These are phyloP conservation scores for Cassiopea xamachana DNA, from an alignment of 30 jellyfish, hydroid and myxozoan species.

Conservation along the genomic window DNA sequence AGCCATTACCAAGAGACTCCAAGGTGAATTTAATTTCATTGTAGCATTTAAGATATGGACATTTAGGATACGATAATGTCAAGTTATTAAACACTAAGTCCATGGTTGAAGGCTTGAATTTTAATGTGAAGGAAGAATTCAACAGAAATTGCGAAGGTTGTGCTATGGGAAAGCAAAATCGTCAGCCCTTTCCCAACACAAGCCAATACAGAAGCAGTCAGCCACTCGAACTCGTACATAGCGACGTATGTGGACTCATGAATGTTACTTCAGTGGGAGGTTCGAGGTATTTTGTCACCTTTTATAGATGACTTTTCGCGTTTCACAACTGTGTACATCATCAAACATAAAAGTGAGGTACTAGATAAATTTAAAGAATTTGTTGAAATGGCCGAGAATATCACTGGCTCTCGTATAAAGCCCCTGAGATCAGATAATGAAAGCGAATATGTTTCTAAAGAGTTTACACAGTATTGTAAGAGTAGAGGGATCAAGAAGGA, in stretches of 20 bases:
- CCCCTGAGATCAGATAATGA: conserved; percentile 45
- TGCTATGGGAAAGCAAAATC: conserved; percentile 51
- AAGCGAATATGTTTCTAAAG: conserved; percentile 40
- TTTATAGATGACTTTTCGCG: conserved; percentile 42
- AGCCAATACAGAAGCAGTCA: neutral
- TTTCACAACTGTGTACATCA: conserved; percentile 23
- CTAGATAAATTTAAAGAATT: neutral
- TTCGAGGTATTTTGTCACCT: conserved; percentile 60
- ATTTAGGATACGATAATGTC: conserved; percentile 59
- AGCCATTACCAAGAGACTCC: too few species aligned
- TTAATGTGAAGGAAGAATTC: conserved; percentile 3
- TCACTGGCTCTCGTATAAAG: neutral
- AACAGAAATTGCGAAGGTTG: conserved; percentile 65
- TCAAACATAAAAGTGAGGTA: conserved; percentile 47
- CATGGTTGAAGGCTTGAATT: conserved; percentile 47
- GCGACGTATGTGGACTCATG: conserved; percentile 78
- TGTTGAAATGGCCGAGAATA: conserved; percentile 25
- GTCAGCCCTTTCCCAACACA: conserved; percentile 47
- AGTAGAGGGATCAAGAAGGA: conserved; percentile 16
- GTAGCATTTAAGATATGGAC: conserved; percentile 69
- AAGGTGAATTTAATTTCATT: neutral
- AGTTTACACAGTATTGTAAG: neutral
- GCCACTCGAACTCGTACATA: conserved; percentile 36
- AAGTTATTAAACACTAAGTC: conserved; percentile 7
- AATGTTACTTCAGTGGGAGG: conserved; percentile 70